Evolutionary conservation across 2,888 invertebrate species (phyloP).

Genomic region (Tipula unca): DNA sequence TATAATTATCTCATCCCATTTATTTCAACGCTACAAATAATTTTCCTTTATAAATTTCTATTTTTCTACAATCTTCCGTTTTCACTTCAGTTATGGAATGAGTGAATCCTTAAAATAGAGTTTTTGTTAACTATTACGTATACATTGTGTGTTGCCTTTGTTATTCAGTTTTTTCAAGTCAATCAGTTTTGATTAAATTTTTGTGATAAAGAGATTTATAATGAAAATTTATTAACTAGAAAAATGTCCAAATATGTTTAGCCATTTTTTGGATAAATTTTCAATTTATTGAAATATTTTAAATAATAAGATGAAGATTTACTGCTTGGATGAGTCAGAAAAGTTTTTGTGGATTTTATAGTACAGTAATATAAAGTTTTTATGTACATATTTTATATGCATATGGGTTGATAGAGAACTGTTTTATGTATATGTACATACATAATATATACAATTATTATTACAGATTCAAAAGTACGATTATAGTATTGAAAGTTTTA

Average conservation of each 20-base stretch:
- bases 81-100: background rate
- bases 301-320: slow-evolving; percentile 14
- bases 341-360: background rate
- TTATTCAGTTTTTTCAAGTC: background rate
- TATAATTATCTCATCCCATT: background rate
- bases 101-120: background rate
- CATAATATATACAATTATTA: background rate
- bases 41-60: background rate
- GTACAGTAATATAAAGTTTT: background rate
- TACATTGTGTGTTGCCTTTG: background rate
- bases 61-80: background rate
- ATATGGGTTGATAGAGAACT: background rate
- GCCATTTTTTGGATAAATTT: background rate
- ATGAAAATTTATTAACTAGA: slow-evolving; percentile 8
- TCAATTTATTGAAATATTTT: background rate
- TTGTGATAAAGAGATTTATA: background rate
- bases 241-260: background rate
- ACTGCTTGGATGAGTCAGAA: background rate
- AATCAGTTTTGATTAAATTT: background rate
- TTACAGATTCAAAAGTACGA: background rate
- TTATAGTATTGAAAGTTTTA: background rate
- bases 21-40: background rate
- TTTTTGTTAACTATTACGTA: background rate
- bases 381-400: background rate
- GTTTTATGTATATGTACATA: background rate